phyloP scores from a whole-genome alignment of 2,113 vertebrate species.

The Pampusana beccarii region DNA sequence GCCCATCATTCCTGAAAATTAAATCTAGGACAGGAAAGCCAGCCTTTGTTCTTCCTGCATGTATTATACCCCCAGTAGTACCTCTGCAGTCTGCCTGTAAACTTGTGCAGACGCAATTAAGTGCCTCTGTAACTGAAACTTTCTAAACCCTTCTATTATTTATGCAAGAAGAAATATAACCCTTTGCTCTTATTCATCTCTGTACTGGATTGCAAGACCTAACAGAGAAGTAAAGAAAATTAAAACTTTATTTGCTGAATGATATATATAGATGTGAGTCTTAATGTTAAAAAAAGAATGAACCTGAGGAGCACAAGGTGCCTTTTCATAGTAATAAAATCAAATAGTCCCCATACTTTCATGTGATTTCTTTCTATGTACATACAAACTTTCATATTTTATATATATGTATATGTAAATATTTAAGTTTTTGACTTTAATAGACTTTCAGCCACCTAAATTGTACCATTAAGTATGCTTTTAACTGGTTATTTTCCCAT shows the following conservation, averaged over 20 bases:
- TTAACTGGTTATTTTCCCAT: background rate
- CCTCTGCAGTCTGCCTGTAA: background rate
- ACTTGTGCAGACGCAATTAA: background rate
- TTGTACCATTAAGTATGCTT: background rate
- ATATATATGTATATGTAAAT: background rate
- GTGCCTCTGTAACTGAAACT: conserved; percentile 12
- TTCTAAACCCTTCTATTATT: conserved; percentile 41
- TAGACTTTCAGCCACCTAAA: background rate
- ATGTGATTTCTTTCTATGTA: background rate
- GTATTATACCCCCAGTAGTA: background rate
- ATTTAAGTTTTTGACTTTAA: background rate
- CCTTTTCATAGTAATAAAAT: background rate
- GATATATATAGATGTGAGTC: background rate
- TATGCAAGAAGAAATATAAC: conserved; percentile 38
- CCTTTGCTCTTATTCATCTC: background rate
- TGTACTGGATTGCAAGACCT: background rate
- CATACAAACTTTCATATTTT: background rate
- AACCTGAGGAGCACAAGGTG: background rate
- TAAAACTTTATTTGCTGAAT: background rate
- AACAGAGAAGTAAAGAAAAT: background rate
- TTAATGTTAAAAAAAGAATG: background rate
- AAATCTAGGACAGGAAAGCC: background rate
- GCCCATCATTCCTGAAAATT: background rate
- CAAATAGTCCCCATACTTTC: background rate
- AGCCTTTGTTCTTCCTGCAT: background rate